Percentiles rank a stretch among this genome's conserved stretches.
Evolutionary conservation across 2,797 vertebrate genomes (phyloP).

Genomic region (Pangasius mekongensis): DNA sequence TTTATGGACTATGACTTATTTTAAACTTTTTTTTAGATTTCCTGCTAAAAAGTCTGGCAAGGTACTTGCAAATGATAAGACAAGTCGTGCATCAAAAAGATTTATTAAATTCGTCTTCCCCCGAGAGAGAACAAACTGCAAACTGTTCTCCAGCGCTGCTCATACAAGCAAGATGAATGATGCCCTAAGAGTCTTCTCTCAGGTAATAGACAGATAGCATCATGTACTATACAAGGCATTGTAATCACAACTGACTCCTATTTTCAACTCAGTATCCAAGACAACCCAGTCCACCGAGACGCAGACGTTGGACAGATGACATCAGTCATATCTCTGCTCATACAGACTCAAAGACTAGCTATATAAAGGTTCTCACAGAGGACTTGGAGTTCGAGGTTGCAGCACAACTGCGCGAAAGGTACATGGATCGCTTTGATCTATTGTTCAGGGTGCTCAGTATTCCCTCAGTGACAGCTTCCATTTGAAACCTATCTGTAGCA

Average conservation of each 20-base stretch:
- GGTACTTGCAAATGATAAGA: slow-evolving; percentile 52
- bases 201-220: slow-evolving; percentile 55
- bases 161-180: slow-evolving; percentile 58
- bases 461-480: slow-evolving; percentile 56
- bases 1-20: slow-evolving; percentile 42
- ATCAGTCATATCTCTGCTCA: slow-evolving; percentile 52
- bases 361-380: slow-evolving; percentile 45
- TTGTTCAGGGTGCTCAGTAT: slow-evolving; percentile 54
- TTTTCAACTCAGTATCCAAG: slow-evolving; percentile 45
- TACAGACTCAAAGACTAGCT: slow-evolving; percentile 38
- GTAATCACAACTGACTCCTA: slow-evolving; percentile 58
- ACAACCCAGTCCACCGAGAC: slow-evolving; percentile 41
- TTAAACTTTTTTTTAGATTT: slow-evolving; percentile 37
- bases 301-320: slow-evolving; percentile 41
- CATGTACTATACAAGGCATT: slow-evolving; percentile 51
- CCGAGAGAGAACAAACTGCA: slow-evolving; percentile 50
- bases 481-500: slow-evolving; percentile 58
- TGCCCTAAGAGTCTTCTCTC: slow-evolving; percentile 48
- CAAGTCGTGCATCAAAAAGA: slow-evolving; percentile 55
- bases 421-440: slow-evolving; percentile 56
- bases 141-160: slow-evolving; percentile 46
- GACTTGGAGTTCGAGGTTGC: slow-evolving; percentile 40
- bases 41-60: slow-evolving; percentile 47
- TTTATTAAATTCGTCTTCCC: slow-evolving; percentile 59
- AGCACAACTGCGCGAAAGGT: slow-evolving; percentile 33